A percentile compares a stretch with the other conserved stretches of the same genome.
Evolutionary conservation across 2,797 vertebrate genomes (phyloP).

Genomic region (Falco rusticolus): DNA sequence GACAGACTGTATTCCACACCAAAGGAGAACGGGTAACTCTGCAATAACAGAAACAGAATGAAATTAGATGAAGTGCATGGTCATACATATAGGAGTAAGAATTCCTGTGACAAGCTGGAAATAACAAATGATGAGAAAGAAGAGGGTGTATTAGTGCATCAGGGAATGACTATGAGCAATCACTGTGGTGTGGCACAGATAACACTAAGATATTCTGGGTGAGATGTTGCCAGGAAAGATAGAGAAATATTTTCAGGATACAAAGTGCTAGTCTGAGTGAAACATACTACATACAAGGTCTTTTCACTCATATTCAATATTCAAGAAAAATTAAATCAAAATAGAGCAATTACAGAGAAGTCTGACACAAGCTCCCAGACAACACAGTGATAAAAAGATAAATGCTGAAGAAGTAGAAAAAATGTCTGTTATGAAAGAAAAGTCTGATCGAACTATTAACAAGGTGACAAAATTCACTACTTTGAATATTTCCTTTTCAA

Average conservation of each 20-base stretch:
- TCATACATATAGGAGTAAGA: neutral
- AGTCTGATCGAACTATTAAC: neutral
- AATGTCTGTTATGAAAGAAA: neutral
- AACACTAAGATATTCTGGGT: neutral
- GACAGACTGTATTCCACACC: neutral
- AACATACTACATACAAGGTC: neutral
- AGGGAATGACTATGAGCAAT: constrained; percentile 34
- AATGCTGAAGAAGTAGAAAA: neutral
- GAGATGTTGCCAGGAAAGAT: neutral
- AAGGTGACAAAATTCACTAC: neutral
- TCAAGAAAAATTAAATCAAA: neutral
- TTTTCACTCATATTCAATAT: neutral
- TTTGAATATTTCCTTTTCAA: neutral
- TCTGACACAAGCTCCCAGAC: neutral
- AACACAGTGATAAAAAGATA: neutral
- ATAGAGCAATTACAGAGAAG: neutral
- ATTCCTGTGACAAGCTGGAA: constrained; percentile 29
- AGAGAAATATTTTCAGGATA: neutral
- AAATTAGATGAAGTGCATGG: neutral
- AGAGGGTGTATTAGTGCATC: neutral
- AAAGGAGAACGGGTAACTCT: neutral
- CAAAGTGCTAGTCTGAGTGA: neutral
- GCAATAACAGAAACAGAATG: neutral
- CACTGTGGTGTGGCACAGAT: neutral
- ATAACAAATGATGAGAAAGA: constrained; percentile 18